These are phyloP conservation scores for Syritta pipiens DNA, from an alignment of 2,888 invertebrate species.

Conservation along the genomic window DNA sequence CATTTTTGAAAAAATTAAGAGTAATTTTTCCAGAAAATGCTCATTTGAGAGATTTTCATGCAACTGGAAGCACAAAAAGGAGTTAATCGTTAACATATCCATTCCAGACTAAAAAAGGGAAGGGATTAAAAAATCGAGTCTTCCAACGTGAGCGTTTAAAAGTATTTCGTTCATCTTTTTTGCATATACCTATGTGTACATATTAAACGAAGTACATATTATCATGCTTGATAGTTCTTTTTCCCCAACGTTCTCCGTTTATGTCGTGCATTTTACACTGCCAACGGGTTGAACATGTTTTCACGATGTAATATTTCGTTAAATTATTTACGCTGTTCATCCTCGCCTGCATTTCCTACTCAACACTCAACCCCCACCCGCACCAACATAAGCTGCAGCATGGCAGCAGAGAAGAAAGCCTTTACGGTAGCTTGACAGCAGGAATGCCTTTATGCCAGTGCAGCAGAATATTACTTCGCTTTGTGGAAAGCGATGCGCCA, in stretches of 20 bases:
- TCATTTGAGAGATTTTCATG: no score
- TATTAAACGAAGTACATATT: not conserved
- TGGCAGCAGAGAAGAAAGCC: not conserved
- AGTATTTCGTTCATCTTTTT: conserved; percentile 8
- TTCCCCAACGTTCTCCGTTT: not conserved
- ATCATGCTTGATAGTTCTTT: not conserved
- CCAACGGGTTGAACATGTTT: conserved; percentile 12
- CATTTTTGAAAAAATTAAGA: no score
- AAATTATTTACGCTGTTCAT: conserved; percentile 31
- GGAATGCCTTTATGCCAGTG: conserved; percentile 43
- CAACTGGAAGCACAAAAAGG: no score
- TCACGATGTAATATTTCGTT: conserved; percentile 24
- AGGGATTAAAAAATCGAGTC: no score
- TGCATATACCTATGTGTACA: not conserved
- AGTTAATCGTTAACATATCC: no score
- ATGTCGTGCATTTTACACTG: conserved; percentile 3
- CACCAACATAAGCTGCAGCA: not conserved
- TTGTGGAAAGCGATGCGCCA: conserved; percentile 17
- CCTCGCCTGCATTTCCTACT: not conserved
- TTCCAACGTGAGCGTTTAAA: conserved; percentile 4
- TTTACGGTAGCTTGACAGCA: not conserved
- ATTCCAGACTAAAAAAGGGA: no score
- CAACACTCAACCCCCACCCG: not conserved
- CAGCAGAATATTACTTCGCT: conserved; percentile 33
- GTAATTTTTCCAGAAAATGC: no score